Evolutionary conservation across 1,140 invertebrate species (phyloP), one percentile per base, ranked within the genome.

Genomic region (Probaryconus sp.): DNA sequence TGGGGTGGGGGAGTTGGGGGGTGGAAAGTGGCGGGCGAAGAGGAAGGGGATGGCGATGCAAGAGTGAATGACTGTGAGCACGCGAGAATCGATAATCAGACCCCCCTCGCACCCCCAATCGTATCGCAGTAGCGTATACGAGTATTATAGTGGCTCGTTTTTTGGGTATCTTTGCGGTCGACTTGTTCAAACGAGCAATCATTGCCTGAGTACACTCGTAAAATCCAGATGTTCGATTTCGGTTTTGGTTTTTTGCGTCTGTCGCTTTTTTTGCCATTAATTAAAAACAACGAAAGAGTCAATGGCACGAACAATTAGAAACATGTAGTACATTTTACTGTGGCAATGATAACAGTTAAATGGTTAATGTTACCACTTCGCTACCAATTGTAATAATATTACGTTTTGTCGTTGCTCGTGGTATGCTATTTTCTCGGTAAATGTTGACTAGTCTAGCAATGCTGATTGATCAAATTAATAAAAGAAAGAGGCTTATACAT

Each of bases 1-100:
- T n/a, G 1, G 14, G 47, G 38, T 6, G 38, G 50, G 43, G 31
- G 5, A 28, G 33, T 20, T 33, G 11, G 18, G 2, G 7, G 14
- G n/a, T 13, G 35, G 61, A 20, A 40, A n/a, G n/a, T n/a, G n/a
- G 10, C 50, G 20, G 21, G 33, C 20, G 26, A 64, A 61, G 40
- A 40, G 10, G 51, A 45, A 63, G 68, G 58, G 48, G 60, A 48
- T 43, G 70, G 40, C 53, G 48, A 47, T 68, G 42, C 67, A 51
- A 74, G 76, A 79, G 76, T 78, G 81, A 83, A 83, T 81, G 81
- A 85, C 77, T 81, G 80, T 61, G 77, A 81, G 80, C 77, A 76
- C 63, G 72, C 65, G 75, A 72, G 80, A 83, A 87, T 87, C 86
- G 85, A 87, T 87, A 87, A 85, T 85, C 82, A 72, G 69, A 78